phyloP scores from a whole-genome alignment of 2,888 invertebrate species.

The Frankliniella fusca region DNA sequence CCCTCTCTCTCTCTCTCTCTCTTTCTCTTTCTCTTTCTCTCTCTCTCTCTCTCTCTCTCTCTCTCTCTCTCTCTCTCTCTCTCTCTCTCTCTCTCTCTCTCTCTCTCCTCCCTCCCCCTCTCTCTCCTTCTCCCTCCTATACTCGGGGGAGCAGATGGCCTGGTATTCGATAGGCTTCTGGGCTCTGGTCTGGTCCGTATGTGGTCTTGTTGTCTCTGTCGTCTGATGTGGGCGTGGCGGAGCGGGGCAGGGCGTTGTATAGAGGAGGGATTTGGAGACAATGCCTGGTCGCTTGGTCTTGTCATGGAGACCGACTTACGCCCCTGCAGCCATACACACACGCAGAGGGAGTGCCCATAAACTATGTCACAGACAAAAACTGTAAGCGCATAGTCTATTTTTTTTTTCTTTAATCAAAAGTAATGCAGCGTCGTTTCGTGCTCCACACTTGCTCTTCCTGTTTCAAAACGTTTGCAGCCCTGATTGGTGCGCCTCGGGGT shows the following conservation, averaged over 20 bases:
- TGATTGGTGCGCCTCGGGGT: too few species aligned
- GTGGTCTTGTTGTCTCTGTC: neutral
- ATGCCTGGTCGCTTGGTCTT: neutral
- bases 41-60: slow-evolving; percentile 34
- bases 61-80: slow-evolving; percentile 35
- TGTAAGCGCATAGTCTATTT: too few species aligned
- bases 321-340: neutral
- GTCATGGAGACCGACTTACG: neutral
- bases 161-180: too few species aligned
- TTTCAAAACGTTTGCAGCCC: too few species aligned
- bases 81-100: neutral
- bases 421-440: too few species aligned
- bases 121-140: too few species aligned
- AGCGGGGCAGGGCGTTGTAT: neutral
- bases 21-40: slow-evolving; percentile 28
- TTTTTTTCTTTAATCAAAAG: too few species aligned
- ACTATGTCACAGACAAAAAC: neutral
- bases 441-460: too few species aligned
- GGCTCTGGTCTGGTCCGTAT: slow-evolving; percentile 2
- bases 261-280: neutral
- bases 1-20: slow-evolving; percentile 30
- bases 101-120: too few species aligned
- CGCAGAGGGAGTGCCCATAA: neutral
- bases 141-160: too few species aligned
- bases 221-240: neutral